Percentiles rank a stretch among this genome's conserved stretches.
Conservation (phyloP, 2,113 vertebrate species). For the Archocentrus centrarchus region DNA sequence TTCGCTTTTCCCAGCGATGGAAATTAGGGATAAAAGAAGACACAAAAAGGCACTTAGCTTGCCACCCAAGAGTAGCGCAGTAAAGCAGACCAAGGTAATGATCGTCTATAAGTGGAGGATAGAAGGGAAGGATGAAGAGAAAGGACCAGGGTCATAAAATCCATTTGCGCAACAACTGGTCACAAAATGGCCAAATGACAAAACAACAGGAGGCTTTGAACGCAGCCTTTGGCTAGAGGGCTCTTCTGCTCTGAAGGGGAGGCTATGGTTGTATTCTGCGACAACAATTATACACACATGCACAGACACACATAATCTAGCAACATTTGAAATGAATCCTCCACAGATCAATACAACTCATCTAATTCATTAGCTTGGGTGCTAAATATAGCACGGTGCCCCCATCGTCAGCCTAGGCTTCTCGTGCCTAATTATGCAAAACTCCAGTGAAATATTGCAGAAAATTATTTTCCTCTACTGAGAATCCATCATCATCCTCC, state of each 20-base stretch:
- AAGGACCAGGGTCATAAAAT: constrained; percentile 68
- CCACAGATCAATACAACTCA: constrained; percentile 73
- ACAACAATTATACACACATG: constrained; percentile 41
- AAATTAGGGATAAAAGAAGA: constrained; percentile 72
- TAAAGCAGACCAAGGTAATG: constrained; percentile 68
- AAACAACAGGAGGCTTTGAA: constrained; percentile 65
- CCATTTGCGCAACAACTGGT: constrained; percentile 76
- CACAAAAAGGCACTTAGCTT: constrained; percentile 68
- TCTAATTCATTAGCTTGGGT: constrained; percentile 68
- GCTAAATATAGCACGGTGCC: constrained; percentile 62
- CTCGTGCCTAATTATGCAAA: constrained; percentile 69
- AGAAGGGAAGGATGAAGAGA: constrained; percentile 53
- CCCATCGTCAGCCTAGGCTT: constrained; percentile 46
- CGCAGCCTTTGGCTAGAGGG: constrained; percentile 39
- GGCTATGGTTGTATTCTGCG: constrained; percentile 24
- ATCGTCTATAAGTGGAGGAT: constrained; percentile 51
- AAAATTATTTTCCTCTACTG: constrained; percentile 55
- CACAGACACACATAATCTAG: constrained; percentile 24
- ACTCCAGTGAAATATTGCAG: constrained; percentile 63
- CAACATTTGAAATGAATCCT: constrained; percentile 68
- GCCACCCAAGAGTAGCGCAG: constrained; percentile 72
- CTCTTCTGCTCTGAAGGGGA: constrained; percentile 34
- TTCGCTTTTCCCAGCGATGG: constrained; percentile 65
- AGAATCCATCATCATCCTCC: constrained; percentile 61
- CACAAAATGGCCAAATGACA: constrained; percentile 70